Evolutionary conservation across 30 jellyfish, hydroid and myxozoan genomes (phyloP).

Genomic region (Sanderia malayensis): DNA sequence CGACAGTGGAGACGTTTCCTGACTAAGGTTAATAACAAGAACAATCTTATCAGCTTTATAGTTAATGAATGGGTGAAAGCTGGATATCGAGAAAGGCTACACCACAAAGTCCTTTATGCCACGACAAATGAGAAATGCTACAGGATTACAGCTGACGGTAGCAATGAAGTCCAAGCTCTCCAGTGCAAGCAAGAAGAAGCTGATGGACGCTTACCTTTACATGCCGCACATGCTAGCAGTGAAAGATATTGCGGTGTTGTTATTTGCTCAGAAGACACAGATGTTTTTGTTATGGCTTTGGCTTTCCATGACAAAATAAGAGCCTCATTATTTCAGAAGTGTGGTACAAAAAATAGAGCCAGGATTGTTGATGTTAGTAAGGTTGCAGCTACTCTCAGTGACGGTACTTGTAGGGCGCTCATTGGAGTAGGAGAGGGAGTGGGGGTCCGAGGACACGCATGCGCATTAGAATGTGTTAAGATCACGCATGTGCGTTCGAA

Average conservation of each 20-base stretch:
- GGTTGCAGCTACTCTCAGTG: constrained; percentile 22
- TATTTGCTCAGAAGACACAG: constrained; percentile 12
- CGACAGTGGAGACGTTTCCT: constrained; percentile 19
- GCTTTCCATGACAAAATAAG: constrained; percentile 5
- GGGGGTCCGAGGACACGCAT: no score
- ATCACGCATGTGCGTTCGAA: no score
- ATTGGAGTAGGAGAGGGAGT: no score
- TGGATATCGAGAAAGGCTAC: constrained; percentile 11
- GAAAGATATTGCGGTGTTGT: constrained; percentile 1
- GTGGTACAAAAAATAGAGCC: constrained; percentile 41
- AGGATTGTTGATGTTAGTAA: constrained; percentile 32
- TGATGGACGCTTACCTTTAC: constrained; percentile 11
- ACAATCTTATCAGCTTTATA: constrained; percentile 10
- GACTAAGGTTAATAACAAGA: constrained; percentile 16
- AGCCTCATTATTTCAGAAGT: constrained; percentile 7
- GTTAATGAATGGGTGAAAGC: constrained; percentile 16
- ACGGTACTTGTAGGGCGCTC: constrained; percentile 14
- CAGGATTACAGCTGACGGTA: constrained; percentile 15
- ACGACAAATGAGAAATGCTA: constrained; percentile 10
- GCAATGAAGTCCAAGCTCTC: constrained; percentile 5
- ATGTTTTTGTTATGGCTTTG: constrained; percentile 13
- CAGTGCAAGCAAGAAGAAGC: constrained; percentile 16
- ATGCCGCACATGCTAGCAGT: constrained; percentile 20
- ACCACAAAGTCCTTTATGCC: constrained; percentile 7
- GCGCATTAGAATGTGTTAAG: no score